Evolutionary conservation across 1,140 invertebrate genomes (phyloP), one percentile per base, ranked within the genome.

Genomic region (Aphis craccivora): DNA sequence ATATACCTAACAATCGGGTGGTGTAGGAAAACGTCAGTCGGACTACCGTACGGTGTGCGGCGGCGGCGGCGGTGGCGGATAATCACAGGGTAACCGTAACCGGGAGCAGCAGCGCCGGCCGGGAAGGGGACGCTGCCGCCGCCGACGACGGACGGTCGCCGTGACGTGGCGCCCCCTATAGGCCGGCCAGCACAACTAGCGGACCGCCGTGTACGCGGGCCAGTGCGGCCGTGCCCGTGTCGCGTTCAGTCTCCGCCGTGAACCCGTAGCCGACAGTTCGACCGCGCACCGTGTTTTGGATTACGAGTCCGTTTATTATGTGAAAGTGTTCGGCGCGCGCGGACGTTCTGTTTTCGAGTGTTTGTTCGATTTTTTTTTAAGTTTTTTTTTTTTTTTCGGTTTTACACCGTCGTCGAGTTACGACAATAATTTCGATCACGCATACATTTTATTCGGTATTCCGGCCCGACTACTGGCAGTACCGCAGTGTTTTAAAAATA

Each of bases 71-170:
- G 90, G 90, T n/a, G 60, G 67, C 22, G 25, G 40, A 53, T 93
- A 84, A 93, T 93, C 91, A 93, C 76, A 92, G 91, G 48, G 91
- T 84, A 93, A 93, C 48, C 91, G 35, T 84, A 91, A 91, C 90
- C 90, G 90, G 60, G 90, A 35, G 90, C 43, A 45, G 67, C 45
- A 67, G 90, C 67, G 37, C 20, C 90, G 67, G 67, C 43, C 55
- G 60, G 8, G 60, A 0, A 40, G 90, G 37, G 60, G 30, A 11
- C 18, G 35, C 9, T 6, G n/a, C n/a, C n/a, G 89, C 40, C 40
- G 40, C 3, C 45, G 84, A 20, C 84, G 23, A 35, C 23, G n/a
- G 40, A 14, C 43, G 45, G 35, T 35, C 43, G 7, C 81, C 90
- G 67, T 81, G 1, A 83, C 67, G 67, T 91, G 91, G 81, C 53